phyloP scores from a whole-genome alignment of 2,797 vertebrate genomes.

The Lemur catta region DNA sequence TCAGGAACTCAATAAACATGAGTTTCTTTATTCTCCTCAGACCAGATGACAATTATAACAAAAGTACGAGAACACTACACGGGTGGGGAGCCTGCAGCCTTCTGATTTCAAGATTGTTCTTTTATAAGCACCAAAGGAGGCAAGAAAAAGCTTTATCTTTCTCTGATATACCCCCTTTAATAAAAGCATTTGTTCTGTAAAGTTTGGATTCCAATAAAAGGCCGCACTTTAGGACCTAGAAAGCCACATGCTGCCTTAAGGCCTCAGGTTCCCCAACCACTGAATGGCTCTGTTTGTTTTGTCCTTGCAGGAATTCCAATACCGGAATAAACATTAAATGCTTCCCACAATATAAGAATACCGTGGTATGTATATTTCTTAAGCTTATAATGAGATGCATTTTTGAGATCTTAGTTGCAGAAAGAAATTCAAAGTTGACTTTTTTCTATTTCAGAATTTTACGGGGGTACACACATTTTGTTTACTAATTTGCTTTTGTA shows the following conservation, averaged over 20 bases:
- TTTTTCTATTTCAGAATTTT: background rate
- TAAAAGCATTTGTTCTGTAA: no score
- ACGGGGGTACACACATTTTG: no score
- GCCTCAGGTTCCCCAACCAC: no score
- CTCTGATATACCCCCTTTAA: no score
- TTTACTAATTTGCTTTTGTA: no score
- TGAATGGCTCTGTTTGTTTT: background rate
- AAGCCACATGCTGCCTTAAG: no score
- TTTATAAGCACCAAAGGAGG: no score
- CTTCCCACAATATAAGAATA: background rate
- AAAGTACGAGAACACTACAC: background rate
- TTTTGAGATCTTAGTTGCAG: constrained; percentile 13
- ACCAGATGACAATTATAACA: background rate
- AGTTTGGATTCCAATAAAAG: no score
- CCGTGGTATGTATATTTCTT: background rate
- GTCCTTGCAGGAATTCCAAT: background rate
- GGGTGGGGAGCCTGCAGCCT: background rate
- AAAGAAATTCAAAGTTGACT: constrained; percentile 29
- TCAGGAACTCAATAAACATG: background rate
- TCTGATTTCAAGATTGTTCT: no score
- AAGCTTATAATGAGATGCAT: background rate
- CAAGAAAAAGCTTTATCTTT: no score
- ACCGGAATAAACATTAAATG: background rate
- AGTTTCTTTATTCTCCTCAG: background rate
- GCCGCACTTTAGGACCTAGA: no score